Percentiles rank a stretch among this genome's conserved stretches.
Conservation (phyloP, 2,113 vertebrate species). For the Capreolus pygargus region DNA sequence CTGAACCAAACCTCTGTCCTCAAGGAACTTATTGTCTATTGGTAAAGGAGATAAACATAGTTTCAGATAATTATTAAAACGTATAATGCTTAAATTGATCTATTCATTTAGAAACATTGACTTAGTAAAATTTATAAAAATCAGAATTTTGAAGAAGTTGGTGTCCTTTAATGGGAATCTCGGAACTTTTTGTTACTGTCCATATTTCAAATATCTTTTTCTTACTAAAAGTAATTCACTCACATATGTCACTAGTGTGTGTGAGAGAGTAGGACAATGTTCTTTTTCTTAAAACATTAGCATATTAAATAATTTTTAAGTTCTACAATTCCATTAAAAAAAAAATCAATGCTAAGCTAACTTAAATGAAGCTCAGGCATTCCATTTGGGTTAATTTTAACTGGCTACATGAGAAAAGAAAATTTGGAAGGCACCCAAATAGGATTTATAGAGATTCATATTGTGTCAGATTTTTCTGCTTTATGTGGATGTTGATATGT, state of each 20-base stretch:
- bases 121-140: not conserved
- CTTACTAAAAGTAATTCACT: not conserved
- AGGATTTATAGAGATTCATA: constrained; percentile 32
- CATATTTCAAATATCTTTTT: not conserved
- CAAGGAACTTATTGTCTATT: not conserved
- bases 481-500: constrained; percentile 23
- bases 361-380: not conserved
- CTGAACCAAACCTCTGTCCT: not conserved
- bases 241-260: not conserved
- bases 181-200: not conserved
- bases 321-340: not conserved
- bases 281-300: not conserved
- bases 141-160: not conserved
- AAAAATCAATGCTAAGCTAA: not conserved
- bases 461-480: constrained; percentile 32
- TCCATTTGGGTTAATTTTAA: constrained; percentile 15
- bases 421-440: not conserved
- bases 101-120: not conserved
- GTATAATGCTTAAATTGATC: not conserved
- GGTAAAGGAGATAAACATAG: not conserved
- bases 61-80: not conserved
- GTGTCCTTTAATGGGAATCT: not conserved
- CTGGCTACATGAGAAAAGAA: not conserved
- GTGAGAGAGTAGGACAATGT: not conserved
- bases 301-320: not conserved